phyloP scores from a whole-genome alignment of 2,113 vertebrate genomes.

The Tyrannus savana region DNA sequence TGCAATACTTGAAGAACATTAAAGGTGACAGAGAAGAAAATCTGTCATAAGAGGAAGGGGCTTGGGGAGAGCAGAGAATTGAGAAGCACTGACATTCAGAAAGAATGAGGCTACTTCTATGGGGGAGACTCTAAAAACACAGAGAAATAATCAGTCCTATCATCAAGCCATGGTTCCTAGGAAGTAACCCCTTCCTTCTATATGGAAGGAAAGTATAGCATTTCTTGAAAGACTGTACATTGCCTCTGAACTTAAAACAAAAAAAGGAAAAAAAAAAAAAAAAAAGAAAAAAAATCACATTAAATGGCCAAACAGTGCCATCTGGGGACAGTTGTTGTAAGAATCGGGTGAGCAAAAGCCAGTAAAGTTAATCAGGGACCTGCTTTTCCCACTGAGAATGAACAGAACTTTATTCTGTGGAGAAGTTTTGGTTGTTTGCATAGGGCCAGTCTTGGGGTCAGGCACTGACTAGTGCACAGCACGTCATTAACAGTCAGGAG shows the following conservation, averaged over 20 bases:
- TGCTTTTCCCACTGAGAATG: not conserved
- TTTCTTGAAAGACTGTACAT: not conserved
- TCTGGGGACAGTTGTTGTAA: not conserved
- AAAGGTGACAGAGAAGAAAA: not conserved
- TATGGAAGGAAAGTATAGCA: not conserved
- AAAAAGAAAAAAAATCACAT: not conserved
- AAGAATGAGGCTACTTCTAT: not conserved
- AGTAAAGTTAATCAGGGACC: not conserved
- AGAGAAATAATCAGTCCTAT: not conserved
- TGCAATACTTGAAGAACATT: not conserved
- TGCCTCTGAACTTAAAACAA: not conserved
- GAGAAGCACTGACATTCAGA: not conserved
- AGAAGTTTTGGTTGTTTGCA: not conserved
- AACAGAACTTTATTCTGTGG: not conserved
- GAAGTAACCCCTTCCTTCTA: not conserved
- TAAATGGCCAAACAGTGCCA: conserved; percentile 16
- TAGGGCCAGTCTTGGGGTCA: rapidly evolving
- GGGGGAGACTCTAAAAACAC: not conserved
- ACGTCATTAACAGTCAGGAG: not conserved
- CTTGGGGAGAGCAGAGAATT: not conserved
- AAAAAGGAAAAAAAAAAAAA: not conserved
- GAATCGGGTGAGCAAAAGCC: not conserved
- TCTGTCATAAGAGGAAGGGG: not conserved
- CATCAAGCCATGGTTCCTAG: not conserved
- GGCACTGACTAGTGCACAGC: rapidly evolving